Evolutionary conservation across 2,888 invertebrate species (phyloP).

Genomic region (Philopedon plagiatum): DNA sequence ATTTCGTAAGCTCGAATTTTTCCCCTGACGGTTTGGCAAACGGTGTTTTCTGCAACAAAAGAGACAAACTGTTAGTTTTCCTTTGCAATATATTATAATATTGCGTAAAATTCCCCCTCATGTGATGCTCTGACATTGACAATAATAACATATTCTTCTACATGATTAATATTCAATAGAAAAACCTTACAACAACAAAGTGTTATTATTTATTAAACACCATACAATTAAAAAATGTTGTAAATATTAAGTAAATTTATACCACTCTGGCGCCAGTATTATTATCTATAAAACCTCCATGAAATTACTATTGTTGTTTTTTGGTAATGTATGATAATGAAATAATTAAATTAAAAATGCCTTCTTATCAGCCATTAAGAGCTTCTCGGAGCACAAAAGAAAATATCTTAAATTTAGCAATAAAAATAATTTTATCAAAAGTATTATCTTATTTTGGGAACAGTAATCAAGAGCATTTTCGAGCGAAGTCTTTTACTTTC

Average conservation of each 20-base stretch:
- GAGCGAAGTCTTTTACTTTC: too few relatives aligned
- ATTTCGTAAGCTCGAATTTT: slow-evolving; percentile 82
- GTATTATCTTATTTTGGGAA: neutral
- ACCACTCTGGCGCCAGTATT: neutral
- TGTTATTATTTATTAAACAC: neutral
- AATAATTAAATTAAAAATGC: neutral
- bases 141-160: too few relatives aligned
- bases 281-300: neutral
- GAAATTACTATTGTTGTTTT: neutral
- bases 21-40: slow-evolving; percentile 80
- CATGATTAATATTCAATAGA: neutral
- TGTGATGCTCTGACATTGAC: too few relatives aligned
- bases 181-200: neutral
- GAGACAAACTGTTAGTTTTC: neutral
- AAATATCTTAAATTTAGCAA: too few relatives aligned
- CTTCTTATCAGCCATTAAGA: too few relatives aligned
- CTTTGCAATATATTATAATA: neutral
- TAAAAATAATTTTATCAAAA: neutral
- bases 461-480: too few relatives aligned
- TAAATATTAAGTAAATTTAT: neutral
- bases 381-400: too few relatives aligned
- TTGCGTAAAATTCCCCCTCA: too few relatives aligned
- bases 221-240: neutral
- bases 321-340: neutral
- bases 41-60: slow-evolving; percentile 80